These are phyloP conservation scores for Lymantria monacha DNA, from an alignment of 2,888 invertebrate species.

Conservation along the genomic window DNA sequence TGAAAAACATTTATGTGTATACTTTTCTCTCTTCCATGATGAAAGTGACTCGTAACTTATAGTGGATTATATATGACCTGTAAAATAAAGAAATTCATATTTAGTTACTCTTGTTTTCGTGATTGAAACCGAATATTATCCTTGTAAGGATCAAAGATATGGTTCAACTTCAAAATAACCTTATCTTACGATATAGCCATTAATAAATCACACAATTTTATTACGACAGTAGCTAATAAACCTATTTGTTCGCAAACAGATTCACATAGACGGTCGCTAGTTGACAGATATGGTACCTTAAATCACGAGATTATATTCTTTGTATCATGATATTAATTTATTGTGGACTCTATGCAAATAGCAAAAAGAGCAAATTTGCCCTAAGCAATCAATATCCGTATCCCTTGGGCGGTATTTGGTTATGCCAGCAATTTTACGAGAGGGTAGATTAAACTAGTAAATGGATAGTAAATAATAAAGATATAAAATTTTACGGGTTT, in stretches of 20 bases:
- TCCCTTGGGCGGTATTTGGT: conserved; percentile 44
- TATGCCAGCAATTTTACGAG: conserved; percentile 58
- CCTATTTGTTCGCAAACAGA: conserved; percentile 72
- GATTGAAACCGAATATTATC: neutral
- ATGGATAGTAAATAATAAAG: conserved; percentile 46
- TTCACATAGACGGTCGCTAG: conserved; percentile 67
- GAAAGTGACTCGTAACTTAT: too few relatives aligned
- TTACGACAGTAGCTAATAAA: conserved; percentile 72
- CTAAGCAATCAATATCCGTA: conserved; percentile 23
- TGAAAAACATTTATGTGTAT: too few relatives aligned
- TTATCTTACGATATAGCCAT: conserved; percentile 35
- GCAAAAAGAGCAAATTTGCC: conserved; percentile 25
- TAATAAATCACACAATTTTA: conserved; percentile 70
- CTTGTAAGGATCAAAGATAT: conserved; percentile 40
- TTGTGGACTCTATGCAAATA: conserved; percentile 27
- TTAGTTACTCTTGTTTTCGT: neutral
- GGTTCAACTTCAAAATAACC: conserved; percentile 43
- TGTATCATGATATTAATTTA: conserved; percentile 34
- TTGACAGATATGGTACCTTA: conserved; percentile 69
- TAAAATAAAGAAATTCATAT: too few relatives aligned
- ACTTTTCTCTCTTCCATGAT: too few relatives aligned
- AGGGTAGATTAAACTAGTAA: conserved; percentile 48
- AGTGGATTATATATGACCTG: too few relatives aligned
- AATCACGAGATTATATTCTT: conserved; percentile 70
- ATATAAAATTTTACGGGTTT: conserved; percentile 40